A percentile compares a stretch with the other conserved stretches of the same genome.
Conservation (phyloP, 2,113 vertebrate genomes). For the Crotalus viridis region DNA sequence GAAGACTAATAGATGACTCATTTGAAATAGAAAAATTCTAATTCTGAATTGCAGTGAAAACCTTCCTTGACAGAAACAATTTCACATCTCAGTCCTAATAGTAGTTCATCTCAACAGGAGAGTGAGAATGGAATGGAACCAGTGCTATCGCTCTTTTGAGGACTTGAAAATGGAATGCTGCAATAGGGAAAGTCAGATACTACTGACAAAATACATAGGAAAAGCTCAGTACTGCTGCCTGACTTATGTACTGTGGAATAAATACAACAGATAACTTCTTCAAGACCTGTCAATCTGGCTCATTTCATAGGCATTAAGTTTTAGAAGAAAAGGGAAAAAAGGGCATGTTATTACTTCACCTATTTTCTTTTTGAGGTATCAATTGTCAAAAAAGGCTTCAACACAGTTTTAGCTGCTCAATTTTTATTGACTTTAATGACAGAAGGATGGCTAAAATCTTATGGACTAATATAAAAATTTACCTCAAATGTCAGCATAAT, state of each 20-base stretch:
- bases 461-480: constrained; percentile 53
- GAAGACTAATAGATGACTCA: not conserved
- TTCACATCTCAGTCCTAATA: not conserved
- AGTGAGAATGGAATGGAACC: not conserved
- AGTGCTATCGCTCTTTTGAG: not conserved
- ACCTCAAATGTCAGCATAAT: constrained; percentile 40
- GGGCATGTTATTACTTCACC: constrained; percentile 45
- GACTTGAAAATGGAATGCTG: not conserved
- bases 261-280: constrained; percentile 48
- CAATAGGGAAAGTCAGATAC: not conserved
- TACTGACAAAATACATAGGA: not conserved
- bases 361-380: constrained; percentile 45
- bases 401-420: constrained; percentile 42
- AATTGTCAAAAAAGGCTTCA: constrained; percentile 39
- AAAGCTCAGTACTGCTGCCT: constrained; percentile 7
- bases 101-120: not conserved
- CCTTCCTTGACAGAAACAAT: not conserved
- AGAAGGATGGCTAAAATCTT: constrained; percentile 46
- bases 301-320: constrained; percentile 48
- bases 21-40: not conserved
- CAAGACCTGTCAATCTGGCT: constrained; percentile 44
- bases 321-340: constrained; percentile 41
- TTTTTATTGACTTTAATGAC: constrained; percentile 57
- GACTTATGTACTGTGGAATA: constrained; percentile 35
- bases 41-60: not conserved